Evolutionary conservation across 2,888 invertebrate genomes (phyloP), one percentile per base, ranked within the genome.

Genomic region (Parthenolecanium corni): DNA sequence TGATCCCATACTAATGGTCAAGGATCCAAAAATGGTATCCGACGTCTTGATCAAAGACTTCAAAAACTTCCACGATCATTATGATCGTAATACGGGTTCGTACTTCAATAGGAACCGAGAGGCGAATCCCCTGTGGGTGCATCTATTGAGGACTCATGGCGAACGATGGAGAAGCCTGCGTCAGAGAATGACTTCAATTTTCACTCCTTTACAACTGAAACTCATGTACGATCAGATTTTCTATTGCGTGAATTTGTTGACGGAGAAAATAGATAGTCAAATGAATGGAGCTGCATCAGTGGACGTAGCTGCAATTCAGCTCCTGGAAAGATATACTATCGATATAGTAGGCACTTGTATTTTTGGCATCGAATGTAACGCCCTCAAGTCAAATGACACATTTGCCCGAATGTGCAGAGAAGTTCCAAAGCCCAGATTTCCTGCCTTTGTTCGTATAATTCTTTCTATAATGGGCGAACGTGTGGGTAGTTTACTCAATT

Each of bases 161-260:
- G 66, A 68, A 11, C 71, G 70, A 42, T 75, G 75, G 75, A 71
- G 70, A 42, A 69, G 70, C 61, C 65, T 75, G n/a, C 69, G 75
- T 2, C 66, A 70, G 14, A 74, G 73, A 65, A 64, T 75, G n/a
- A 71, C 72, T 3, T 74, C 74, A 16, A 72, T 73, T 4, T 75
- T 75, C 64, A 74, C 75, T 0, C 70, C 74, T 0, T 73, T 73
- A 11, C 74, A 74, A 64, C 70, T 75, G 67, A 74, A 73, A 63
- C 18, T 49, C 40, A 66, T 64, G 66, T 47, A 52, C 53, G 65
- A 46, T 4, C 66, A 66, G 62, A 52, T 64, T 46, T 44, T 52
- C 2, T 64, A 66, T 23, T 65, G 66, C 51, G 61, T 52, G 3
- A 52, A 38, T 12, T 23, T 44, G 3, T 18, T 64, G 56, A 53